Base-by-base conservation (phyloP, 2,888 invertebrate genomes). In the Dasysyrphus albostriatus region DNA sequence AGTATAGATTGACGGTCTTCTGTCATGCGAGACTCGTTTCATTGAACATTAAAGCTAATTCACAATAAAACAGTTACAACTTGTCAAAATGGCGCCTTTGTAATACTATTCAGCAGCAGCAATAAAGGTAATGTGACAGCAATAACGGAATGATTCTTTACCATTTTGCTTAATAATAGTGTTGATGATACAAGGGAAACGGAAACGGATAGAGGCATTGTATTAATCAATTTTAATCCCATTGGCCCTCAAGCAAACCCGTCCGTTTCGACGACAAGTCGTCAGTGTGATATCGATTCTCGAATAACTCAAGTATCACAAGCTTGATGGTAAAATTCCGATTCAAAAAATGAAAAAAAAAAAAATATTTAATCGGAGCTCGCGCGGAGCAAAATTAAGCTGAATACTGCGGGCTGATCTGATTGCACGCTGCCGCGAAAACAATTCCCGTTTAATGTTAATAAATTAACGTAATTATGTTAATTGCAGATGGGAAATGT, bases 391-490 rank as follows among this genome's bases (percentile, higher is more conserved):
- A 32, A 63, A 77, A 61, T 69, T 67, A 69, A 73, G 47, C 72
- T 42, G 78, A 70, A 65, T 82, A 51, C 37, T 19, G 78, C 56
- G 58, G 70, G 70, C 47, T 56, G 74, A 78, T 78, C 73, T 69
- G 77, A 70, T 78, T 82, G 78, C 65, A 78, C n/a, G 49, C 65
- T 67, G 65, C 65, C 49, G 70, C 75, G 65, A 65, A 87, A 75
- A 78, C 78, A 79, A 83, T 83, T 79, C 75, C 76, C 74, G 59
- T 87, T 83, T 59, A 87, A 78, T 83, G 83, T 79, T 87, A 87
- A 83, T 83, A 83, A 87, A 87, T 87, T 87, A 83, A 83, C 87
- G 83, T 72, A 83, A 87, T 87, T 87, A 87, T 75, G 75, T 83
- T 87, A 87, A 87, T 83, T 87, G 83, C 74, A 67, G 78, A 51